These are phyloP conservation scores for Chelonoidis abingdonii DNA, from an alignment of 2,113 vertebrate genomes.

Conservation along the genomic window DNA sequence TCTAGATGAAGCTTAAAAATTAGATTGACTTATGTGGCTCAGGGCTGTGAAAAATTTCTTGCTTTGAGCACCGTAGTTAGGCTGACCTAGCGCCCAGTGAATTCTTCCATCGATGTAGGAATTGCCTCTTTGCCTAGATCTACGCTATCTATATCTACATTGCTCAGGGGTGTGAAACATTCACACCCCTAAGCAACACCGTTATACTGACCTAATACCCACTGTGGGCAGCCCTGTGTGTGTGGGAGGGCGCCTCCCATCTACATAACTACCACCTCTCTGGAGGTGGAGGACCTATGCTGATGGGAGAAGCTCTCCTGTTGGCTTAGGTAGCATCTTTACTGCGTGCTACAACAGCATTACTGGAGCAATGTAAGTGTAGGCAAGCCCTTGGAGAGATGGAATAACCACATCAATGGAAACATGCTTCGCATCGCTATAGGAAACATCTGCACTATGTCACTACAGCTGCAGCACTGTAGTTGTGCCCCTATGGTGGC, in stretches of 20 bases:
- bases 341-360: rapidly evolving
- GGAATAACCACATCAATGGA: background rate
- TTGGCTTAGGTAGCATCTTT: background rate
- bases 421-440: background rate
- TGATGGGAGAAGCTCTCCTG: background rate
- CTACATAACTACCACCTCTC: background rate
- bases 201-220: background rate
- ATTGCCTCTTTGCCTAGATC: background rate
- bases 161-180: too few relatives aligned
- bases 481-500: background rate
- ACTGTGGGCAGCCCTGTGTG: rapidly evolving
- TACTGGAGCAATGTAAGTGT: background rate
- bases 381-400: background rate
- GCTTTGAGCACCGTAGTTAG: background rate
- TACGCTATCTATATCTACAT: background rate
- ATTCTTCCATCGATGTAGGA: background rate
- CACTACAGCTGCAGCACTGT: too few relatives aligned
- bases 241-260: background rate
- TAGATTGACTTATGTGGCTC: background rate
- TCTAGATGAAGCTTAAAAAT: background rate
- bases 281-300: background rate
- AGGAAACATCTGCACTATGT: background rate
- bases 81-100: background rate
- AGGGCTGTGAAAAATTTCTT: background rate
- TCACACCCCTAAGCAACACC: too few relatives aligned